A percentile compares a stretch with the other conserved stretches of the same genome.
These are phyloP conservation scores for Bucorvus abyssinicus DNA, from an alignment of 2,797 vertebrate genomes.

Conservation along the genomic window DNA sequence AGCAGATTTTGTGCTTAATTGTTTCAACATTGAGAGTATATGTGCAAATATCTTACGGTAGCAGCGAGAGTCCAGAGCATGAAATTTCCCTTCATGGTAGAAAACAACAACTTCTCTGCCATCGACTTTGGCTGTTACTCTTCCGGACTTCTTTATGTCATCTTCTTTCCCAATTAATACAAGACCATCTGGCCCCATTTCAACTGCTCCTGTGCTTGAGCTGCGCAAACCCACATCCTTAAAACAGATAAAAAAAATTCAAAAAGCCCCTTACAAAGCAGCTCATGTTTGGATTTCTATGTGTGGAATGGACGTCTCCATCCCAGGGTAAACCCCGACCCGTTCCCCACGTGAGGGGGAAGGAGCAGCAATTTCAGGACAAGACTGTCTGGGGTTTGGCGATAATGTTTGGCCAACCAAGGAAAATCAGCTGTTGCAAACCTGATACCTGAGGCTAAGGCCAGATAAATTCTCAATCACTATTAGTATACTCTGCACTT, in stretches of 20 bases:
- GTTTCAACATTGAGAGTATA: not conserved
- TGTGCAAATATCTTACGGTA: constrained; percentile 84
- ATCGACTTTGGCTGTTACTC: constrained; percentile 76
- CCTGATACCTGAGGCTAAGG: not conserved
- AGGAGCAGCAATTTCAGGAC: not conserved
- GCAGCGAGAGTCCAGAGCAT: constrained; percentile 90
- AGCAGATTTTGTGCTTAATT: not conserved
- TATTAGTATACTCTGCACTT: not conserved
- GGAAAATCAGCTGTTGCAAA: not conserved
- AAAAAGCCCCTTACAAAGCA: not conserved
- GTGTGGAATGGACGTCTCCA: not conserved
- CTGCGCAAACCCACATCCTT: constrained; percentile 48
- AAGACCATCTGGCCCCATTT: not conserved
- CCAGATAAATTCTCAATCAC: constrained; percentile 17
- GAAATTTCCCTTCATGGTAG: constrained; percentile 81
- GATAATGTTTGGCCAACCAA: not conserved
- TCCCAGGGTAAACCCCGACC: not conserved
- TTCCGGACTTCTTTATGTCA: constrained; percentile 80
- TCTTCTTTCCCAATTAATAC: constrained; percentile 84
- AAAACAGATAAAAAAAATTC: not conserved
- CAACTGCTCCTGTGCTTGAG: constrained; percentile 10
- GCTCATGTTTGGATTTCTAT: not conserved
- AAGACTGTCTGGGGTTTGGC: not conserved
- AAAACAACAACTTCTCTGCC: constrained; percentile 88
- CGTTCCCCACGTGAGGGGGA: not conserved